phyloP scores from a whole-genome alignment of 92 coral and sea anemone genomes.

The Porites cylindrica region DNA sequence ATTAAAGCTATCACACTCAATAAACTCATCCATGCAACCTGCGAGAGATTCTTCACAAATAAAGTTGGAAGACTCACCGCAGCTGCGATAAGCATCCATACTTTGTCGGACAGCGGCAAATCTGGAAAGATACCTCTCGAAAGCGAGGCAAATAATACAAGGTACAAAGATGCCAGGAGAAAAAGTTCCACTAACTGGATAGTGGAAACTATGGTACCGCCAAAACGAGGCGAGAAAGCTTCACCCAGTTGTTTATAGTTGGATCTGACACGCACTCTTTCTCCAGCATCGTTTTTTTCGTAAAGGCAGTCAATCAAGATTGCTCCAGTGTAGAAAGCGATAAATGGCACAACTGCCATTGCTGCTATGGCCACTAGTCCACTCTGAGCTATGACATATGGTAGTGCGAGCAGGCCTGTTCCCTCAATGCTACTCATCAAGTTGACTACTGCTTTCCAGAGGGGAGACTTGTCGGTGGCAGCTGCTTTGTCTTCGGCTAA shows the following conservation, averaged over 20 bases:
- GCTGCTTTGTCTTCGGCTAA: background rate
- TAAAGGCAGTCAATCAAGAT: slow-evolving; percentile 36
- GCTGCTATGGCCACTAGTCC: slow-evolving; percentile 51
- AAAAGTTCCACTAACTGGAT: slow-evolving; percentile 59
- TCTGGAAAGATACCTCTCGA: slow-evolving; percentile 29
- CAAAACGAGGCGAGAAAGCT: slow-evolving; percentile 70
- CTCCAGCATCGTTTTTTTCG: slow-evolving; percentile 32
- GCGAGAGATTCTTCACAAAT: slow-evolving; percentile 59
- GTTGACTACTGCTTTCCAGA: slow-evolving; percentile 60
- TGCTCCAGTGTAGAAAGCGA: slow-evolving; percentile 60
- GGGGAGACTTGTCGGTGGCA: slow-evolving; percentile 7
- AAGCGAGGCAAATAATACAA: slow-evolving; percentile 68
- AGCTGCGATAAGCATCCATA: slow-evolving; percentile 71
- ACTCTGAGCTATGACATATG: slow-evolving; percentile 58
- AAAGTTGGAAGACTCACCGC: slow-evolving; percentile 59
- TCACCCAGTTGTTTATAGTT: slow-evolving; percentile 66
- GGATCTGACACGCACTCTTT: slow-evolving; percentile 60
- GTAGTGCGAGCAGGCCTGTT: slow-evolving; percentile 61
- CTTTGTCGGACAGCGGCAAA: slow-evolving; percentile 38
- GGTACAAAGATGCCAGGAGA: slow-evolving; percentile 66
- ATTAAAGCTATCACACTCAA: slow-evolving; percentile 54
- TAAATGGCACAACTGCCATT: slow-evolving; percentile 29
- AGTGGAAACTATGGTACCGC: slow-evolving; percentile 52
- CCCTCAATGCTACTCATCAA: slow-evolving; percentile 55
- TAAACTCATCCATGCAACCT: slow-evolving; percentile 75